phyloP scores from a whole-genome alignment of 2,888 invertebrate genomes.

The Hypolimnas misippus region DNA sequence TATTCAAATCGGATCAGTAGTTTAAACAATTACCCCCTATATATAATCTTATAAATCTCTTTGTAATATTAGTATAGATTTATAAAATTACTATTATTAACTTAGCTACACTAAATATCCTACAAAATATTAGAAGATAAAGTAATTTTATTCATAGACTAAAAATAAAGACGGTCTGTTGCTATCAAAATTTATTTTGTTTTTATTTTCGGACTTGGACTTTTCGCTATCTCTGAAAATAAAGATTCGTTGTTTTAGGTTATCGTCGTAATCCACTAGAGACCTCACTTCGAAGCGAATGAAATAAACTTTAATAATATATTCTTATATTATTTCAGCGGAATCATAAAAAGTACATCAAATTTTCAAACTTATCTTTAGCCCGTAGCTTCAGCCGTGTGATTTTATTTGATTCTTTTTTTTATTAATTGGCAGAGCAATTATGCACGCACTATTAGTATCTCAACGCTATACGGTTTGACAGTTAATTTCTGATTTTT shows the following conservation, averaged over 20 bases:
- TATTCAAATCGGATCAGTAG: too few relatives aligned
- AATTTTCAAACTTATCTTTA: too few relatives aligned
- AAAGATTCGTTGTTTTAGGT: constrained; percentile 1
- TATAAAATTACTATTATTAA: too few relatives aligned
- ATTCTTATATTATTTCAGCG: background rate
- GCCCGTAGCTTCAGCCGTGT: too few relatives aligned
- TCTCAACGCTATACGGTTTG: too few relatives aligned
- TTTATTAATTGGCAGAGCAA: too few relatives aligned
- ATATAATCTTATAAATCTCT: too few relatives aligned
- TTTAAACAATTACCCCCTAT: too few relatives aligned
- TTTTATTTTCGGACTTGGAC: background rate
- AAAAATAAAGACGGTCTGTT: background rate
- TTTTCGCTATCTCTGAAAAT: background rate
- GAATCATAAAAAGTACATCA: background rate
- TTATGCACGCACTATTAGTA: too few relatives aligned
- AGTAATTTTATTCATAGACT: constrained; percentile 3
- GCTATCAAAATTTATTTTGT: background rate
- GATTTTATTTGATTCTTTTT: too few relatives aligned
- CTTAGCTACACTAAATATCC: background rate
- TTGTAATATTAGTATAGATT: too few relatives aligned
- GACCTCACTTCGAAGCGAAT: background rate
- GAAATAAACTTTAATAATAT: background rate
- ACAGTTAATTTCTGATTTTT: too few relatives aligned
- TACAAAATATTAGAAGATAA: background rate
- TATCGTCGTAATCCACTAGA: background rate